Conservation (phyloP, 2,797 vertebrate genomes). For the Bovichtus diacanthus region DNA sequence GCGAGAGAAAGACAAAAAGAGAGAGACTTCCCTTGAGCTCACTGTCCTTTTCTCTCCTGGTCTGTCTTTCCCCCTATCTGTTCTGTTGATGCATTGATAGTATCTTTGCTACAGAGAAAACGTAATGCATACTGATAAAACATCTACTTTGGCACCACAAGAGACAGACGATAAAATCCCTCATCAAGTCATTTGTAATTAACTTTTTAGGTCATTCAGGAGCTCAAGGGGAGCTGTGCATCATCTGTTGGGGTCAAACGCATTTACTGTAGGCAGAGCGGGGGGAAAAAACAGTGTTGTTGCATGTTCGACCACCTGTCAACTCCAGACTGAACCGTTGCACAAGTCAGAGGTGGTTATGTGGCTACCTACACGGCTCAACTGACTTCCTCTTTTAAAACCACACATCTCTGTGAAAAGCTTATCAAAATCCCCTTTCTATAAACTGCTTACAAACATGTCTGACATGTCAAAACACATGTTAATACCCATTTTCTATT, state of each 20-base stretch:
- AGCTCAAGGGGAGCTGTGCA: neutral
- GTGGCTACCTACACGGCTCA: conserved; percentile 27
- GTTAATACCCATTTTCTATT: conserved; percentile 50
- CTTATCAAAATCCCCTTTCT: conserved; percentile 60
- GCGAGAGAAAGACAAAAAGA: conserved; percentile 50
- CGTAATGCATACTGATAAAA: conserved; percentile 17
- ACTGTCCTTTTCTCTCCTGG: conserved; percentile 37
- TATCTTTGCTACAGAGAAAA: conserved; percentile 15
- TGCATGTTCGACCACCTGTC: conserved; percentile 18
- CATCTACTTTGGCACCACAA: neutral
- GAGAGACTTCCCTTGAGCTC: conserved; percentile 50
- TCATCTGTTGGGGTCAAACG: conserved; percentile 9
- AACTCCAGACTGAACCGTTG: conserved; percentile 6
- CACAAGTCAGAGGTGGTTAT: conserved; percentile 14
- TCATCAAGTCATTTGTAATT: neutral
- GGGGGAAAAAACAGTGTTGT: neutral
- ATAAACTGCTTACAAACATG: conserved; percentile 73
- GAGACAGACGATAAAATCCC: neutral
- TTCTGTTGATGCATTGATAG: conserved; percentile 1
- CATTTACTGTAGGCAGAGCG: conserved; percentile 12
- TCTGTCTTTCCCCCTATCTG: conserved; percentile 20
- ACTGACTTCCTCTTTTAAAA: conserved; percentile 60
- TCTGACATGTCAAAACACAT: conserved; percentile 63
- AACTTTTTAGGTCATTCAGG: conserved; percentile 6
- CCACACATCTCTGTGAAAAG: conserved; percentile 47